Percentiles rank a stretch among this genome's conserved stretches.
phyloP scores from a whole-genome alignment of 1,140 invertebrate genomes.

The Drosophila insularis region DNA sequence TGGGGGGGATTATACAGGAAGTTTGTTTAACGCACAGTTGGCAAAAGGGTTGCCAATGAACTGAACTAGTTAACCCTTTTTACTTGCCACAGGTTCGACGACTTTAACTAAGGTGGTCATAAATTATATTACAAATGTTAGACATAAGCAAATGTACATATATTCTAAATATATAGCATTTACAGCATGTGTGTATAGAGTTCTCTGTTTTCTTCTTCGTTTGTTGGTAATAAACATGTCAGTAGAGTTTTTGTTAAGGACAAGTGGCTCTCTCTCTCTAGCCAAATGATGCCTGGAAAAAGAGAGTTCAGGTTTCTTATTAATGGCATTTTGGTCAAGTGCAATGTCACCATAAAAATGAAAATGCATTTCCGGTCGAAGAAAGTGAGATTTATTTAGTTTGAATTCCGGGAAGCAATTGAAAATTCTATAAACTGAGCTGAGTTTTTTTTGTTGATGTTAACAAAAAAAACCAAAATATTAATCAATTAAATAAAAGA shows the following conservation, averaged over 20 bases:
- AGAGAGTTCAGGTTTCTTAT: constrained; percentile 39
- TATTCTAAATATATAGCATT: constrained; percentile 1
- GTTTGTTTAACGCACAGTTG: constrained; percentile 65
- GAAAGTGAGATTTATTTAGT: neutral
- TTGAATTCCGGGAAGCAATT: neutral
- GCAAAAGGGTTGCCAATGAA: constrained; percentile 32
- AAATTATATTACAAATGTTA: constrained; percentile 34
- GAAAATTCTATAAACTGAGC: neutral
- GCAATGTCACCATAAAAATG: neutral
- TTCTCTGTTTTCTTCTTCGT: neutral
- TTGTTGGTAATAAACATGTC: constrained; percentile 18
- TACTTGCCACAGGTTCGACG: constrained; percentile 8
- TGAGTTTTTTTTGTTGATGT: neutral
- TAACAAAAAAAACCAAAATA: too few relatives aligned
- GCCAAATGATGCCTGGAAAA: too few relatives aligned
- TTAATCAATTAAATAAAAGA: too few relatives aligned
- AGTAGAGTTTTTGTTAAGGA: neutral
- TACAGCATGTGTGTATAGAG: neutral
- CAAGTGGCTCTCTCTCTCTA: constrained; percentile 30
- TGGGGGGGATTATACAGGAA: constrained; percentile 42
- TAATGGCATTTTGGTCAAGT: constrained; percentile 40
- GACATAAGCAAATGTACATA: constrained; percentile 9
- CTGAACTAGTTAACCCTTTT: constrained; percentile 53
- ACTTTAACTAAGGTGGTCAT: constrained; percentile 33
- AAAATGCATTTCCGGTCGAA: constrained; percentile 7